Evolutionary conservation across 2,797 vertebrate genomes (phyloP), one percentile per base, ranked within the genome.

Genomic region (Rhyacichthys aspro): DNA sequence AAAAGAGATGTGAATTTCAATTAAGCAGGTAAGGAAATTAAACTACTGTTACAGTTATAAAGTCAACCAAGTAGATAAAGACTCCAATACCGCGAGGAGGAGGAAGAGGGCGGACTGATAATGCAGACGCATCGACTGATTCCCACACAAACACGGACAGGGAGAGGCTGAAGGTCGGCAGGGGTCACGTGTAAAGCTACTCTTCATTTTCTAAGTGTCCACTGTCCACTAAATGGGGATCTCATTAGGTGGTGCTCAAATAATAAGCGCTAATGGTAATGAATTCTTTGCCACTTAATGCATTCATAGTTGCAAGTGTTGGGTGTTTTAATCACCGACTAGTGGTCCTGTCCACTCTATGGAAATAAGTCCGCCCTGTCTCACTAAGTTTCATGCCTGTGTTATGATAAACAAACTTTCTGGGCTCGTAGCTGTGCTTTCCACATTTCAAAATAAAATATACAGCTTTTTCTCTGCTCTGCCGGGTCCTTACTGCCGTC

Each of bases 1-100:
- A 85, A 85, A 82, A 86, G 70, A 89, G 81, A 90, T 73, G 85
- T 85, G 81, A 90, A 86, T 88, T 91, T 88, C 85, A 89, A 91
- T 91, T 88, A 91, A 88, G 79, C 79, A 76, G 81, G 83, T 74
- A 71, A 89, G 86, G 85, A 90, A 89, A 86, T 86, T 84, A 90
- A 88, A 84, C 76, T 76, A 83, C 83, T 79, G 74, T 79, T 75
- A 86, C 82, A 85, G 86, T 78, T 87, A 86, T 77, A 79, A 87
- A 83, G 76, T 84, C 79, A 84, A 75, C 72, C 85, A 86, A 82
- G 86, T 75, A 87, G 85, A 90, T 90, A 86, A 86, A 83, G 77
- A 82, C 76, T 78, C 45, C 64, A 79, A 72, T 72, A 59, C 64
- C 19, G 67, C 34, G 1, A 18, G 8, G 12, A 16, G 37, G 17